Evolutionary conservation across 2,113 vertebrate species (phyloP), one percentile per base, ranked within the genome.

Genomic region (Oryzias woworae): DNA sequence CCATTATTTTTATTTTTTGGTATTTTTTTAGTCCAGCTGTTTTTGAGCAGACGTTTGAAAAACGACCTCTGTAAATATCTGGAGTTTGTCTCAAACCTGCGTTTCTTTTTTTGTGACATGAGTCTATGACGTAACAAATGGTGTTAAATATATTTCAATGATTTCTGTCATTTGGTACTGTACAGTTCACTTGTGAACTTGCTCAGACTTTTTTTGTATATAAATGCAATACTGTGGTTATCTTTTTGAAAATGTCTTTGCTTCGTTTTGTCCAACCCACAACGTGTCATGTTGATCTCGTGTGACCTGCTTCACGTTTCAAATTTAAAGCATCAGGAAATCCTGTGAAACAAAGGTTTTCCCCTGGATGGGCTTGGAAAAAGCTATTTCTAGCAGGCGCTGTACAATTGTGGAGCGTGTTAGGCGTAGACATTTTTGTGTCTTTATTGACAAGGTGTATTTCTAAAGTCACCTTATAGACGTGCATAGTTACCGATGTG

Each of bases 1-100:
- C 28, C 55, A 69, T 12, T 53, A 4, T 51, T 58, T 90, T 62
- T 78, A 94, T 92, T 62, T 20, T 48, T 87, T 41, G 53, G 23
- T 55, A 80, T 78, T 67, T 73, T 58, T 67, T 65, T 53, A 63
- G 16, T 10, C 36, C 23, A 53, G 8, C 47, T 62, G 51, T 66
- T n/a, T 56, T 71, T 53, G 63, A 15, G 45, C 1, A 22, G 57
- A 24, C 13, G 7, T 20, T 62, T 16, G 28, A 44, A 20, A 26
- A 18, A 41, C 41, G 4, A 31, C 7, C 41, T 44, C 6, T 8
- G 6, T n/a, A 14, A 53, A 46, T 45, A 83, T 68, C 85, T 65
- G 83, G 71, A 61, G 68, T 92, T 43, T 31, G 52, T 12, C 45
- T 51, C 13, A 15, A 14, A 69, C 56, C 44, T 14, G 14, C 18